phyloP scores from a whole-genome alignment of 2,888 invertebrate genomes.

The Esperia sulphurella region DNA sequence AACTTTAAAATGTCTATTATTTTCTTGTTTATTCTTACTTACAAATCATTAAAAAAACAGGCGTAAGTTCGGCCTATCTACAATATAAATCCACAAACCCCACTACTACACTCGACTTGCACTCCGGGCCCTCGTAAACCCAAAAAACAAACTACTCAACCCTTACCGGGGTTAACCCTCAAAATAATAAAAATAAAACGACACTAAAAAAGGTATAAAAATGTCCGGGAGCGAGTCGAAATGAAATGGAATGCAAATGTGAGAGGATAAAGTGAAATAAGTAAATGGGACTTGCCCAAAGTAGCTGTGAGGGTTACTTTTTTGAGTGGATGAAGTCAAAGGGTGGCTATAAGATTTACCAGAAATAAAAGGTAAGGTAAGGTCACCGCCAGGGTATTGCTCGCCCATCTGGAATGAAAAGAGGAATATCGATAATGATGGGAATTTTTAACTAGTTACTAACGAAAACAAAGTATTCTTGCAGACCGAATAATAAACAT shows the following conservation, averaged over 20 bases:
- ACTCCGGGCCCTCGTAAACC: conserved; percentile 39
- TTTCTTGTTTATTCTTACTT: no score
- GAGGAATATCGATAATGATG: no score
- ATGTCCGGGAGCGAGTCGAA: conserved; percentile 45
- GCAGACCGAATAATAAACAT: no score
- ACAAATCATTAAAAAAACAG: no score
- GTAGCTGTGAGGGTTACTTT: conserved; percentile 5
- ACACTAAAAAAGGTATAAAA: conserved; percentile 61
- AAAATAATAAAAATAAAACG: conserved; percentile 58
- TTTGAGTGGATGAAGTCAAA: conserved; percentile 9
- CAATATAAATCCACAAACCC: conserved; percentile 12
- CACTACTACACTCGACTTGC: conserved; percentile 19
- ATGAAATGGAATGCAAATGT: conserved; percentile 75
- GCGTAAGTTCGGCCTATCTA: conserved; percentile 9
- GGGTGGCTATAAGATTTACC: conserved; percentile 1
- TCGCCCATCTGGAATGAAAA: no score
- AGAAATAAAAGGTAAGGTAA: not conserved
- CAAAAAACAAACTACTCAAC: conserved; percentile 48
- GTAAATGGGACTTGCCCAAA: conserved; percentile 22
- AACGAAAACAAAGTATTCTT: no score
- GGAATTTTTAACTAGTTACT: no score
- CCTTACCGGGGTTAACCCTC: conserved; percentile 32
- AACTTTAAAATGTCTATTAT: no score
- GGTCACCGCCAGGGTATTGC: no score
- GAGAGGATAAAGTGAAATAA: conserved; percentile 39